A percentile compares a stretch with the other conserved stretches of the same genome.
Evolutionary conservation across 2,888 invertebrate genomes (phyloP).

Genomic region (Xylota segnis): DNA sequence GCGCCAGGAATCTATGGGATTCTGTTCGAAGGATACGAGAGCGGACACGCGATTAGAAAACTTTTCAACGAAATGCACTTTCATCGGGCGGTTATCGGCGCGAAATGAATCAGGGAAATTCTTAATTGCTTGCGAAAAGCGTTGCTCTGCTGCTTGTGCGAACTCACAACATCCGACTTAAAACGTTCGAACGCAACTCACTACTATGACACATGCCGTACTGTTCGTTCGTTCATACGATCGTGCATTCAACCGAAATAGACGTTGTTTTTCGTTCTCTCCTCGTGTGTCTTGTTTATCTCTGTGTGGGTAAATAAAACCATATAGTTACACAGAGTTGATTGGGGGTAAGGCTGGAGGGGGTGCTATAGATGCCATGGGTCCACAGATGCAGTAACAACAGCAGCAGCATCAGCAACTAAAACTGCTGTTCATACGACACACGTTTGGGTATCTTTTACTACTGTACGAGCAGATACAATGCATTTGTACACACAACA

Average conservation of each 20-base stretch:
- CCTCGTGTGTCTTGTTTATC: slow-evolving; percentile 36
- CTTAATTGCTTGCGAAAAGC: slow-evolving; percentile 8
- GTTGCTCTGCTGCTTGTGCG: background rate
- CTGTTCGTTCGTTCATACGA: slow-evolving; percentile 37
- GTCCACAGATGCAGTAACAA: slow-evolving; percentile 28
- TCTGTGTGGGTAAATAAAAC: slow-evolving; percentile 35
- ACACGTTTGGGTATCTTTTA: background rate
- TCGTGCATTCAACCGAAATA: slow-evolving; percentile 58
- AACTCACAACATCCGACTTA: background rate
- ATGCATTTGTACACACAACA: no score
- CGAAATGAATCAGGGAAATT: slow-evolving; percentile 15
- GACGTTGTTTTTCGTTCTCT: slow-evolving; percentile 15
- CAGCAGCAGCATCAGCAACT: slow-evolving; percentile 1
- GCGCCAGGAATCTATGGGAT: background rate
- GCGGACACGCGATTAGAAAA: background rate
- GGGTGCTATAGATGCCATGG: background rate
- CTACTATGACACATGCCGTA: slow-evolving; percentile 4
- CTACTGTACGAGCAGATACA: no score
- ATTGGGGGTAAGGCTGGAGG: background rate
- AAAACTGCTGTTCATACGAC: background rate
- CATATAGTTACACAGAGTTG: background rate
- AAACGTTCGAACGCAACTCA: slow-evolving; percentile 31
- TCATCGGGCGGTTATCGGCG: slow-evolving; percentile 18
- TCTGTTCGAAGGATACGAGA: background rate
- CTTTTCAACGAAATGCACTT: background rate